phyloP scores from a whole-genome alignment of 64 coral and sea anemone genomes.

The Actinia tenebrosa region DNA sequence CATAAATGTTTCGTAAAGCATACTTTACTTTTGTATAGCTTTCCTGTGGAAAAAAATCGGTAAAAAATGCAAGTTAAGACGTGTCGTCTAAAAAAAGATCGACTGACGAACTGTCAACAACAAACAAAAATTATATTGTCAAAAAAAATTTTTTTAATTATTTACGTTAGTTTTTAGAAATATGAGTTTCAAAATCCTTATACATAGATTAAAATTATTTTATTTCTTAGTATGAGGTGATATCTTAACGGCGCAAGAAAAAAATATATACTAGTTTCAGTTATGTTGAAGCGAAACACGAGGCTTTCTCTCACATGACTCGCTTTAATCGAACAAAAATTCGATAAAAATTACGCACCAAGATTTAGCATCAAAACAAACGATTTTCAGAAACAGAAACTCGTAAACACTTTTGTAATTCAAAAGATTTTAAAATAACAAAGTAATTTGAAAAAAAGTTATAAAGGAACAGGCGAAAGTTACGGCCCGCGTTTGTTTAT shows the following conservation, averaged over 20 bases:
- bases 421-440: neutral
- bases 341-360: slow-evolving; percentile 12
- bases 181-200: neutral
- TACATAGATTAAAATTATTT: neutral
- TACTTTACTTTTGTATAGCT: slow-evolving; percentile 98
- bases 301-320: slow-evolving; percentile 66
- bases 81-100: slow-evolving; percentile 13
- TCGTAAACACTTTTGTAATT: neutral
- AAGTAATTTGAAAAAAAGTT: slow-evolving; percentile 16
- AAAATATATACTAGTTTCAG: slow-evolving; percentile 5
- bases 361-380: neutral
- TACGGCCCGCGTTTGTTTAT: slow-evolving; percentile 50
- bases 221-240: neutral
- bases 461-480: slow-evolving; percentile 2
- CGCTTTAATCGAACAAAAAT: slow-evolving; percentile 46
- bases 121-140: slow-evolving; percentile 10
- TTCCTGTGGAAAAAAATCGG: slow-evolving; percentile 69
- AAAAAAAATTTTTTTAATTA: neutral
- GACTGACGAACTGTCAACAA: slow-evolving; percentile 7
- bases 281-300: slow-evolving; percentile 54
- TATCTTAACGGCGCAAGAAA: neutral
- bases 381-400: neutral
- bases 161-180: neutral
- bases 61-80: slow-evolving; percentile 4
- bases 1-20: slow-evolving; percentile 99